These are phyloP conservation scores for Tridacna gigas DNA, from an alignment of 2,888 invertebrate genomes.

Conservation along the genomic window DNA sequence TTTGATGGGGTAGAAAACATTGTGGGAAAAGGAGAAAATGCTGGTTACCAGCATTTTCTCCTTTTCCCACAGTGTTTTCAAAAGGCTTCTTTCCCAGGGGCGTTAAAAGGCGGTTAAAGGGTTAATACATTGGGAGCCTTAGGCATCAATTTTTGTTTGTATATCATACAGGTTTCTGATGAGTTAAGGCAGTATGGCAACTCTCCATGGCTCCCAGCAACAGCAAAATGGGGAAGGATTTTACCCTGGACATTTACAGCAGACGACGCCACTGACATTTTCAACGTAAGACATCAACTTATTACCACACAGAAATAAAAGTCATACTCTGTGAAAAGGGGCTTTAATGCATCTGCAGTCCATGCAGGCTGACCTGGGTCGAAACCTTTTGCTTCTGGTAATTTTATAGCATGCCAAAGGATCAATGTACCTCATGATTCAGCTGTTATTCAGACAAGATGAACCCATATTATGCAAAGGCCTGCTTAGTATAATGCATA, in stretches of 20 bases:
- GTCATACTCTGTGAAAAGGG: too few species aligned
- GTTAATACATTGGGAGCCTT: background rate
- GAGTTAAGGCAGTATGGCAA: slow-evolving; percentile 47
- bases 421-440: too few species aligned
- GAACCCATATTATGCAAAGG: too few species aligned
- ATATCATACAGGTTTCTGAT: slow-evolving; percentile 33
- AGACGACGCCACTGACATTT: slow-evolving; percentile 64
- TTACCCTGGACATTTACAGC: slow-evolving; percentile 60
- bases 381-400: too few species aligned
- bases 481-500: too few species aligned
- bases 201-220: slow-evolving; percentile 14
- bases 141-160: background rate
- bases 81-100: background rate
- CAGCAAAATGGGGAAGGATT: slow-evolving; percentile 47
- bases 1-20: background rate
- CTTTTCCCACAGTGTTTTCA: background rate
- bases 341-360: too few species aligned
- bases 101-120: background rate
- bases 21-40: slow-evolving; percentile 15
- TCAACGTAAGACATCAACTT: slow-evolving; percentile 56
- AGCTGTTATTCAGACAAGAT: too few species aligned
- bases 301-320: background rate
- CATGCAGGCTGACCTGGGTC: too few species aligned
- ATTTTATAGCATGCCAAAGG: too few species aligned
- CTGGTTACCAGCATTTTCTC: slow-evolving; percentile 3